phyloP scores from a whole-genome alignment of 2,888 invertebrate genomes.

The Tuberolachnus salignus region DNA sequence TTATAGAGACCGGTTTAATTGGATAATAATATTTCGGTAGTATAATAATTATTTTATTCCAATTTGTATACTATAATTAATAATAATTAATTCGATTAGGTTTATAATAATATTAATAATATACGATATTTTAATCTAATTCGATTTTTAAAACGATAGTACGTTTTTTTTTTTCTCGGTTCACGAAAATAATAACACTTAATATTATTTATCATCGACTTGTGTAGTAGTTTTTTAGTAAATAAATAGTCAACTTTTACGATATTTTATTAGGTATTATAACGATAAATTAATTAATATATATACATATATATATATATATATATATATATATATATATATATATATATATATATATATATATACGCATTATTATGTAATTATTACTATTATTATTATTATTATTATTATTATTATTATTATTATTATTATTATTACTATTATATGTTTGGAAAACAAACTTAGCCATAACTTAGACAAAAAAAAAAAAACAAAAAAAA shows the following conservation, averaged over 20 bases:
- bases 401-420: no score
- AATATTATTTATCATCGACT: conserved; percentile 28
- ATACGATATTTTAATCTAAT: conserved; percentile 32
- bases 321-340: background rate
- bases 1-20: background rate
- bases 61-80: background rate
- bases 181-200: conserved; percentile 13
- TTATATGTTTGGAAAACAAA: no score
- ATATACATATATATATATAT: background rate
- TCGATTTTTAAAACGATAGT: background rate
- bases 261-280: conserved; percentile 24
- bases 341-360: background rate
- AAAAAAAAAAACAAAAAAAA: no score
- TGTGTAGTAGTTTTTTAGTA: background rate
- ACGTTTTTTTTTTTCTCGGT: conserved; percentile 17
- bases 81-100: conserved; percentile 33
- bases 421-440: no score
- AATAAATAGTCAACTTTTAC: no score
- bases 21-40: conserved; percentile 36
- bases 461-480: no score
- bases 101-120: conserved; percentile 13
- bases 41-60: background rate
- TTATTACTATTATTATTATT: no score
- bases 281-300: conserved; percentile 5
- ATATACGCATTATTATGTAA: background rate